phyloP scores from a whole-genome alignment of 2,888 invertebrate genomes.

The Trilocha varians region DNA sequence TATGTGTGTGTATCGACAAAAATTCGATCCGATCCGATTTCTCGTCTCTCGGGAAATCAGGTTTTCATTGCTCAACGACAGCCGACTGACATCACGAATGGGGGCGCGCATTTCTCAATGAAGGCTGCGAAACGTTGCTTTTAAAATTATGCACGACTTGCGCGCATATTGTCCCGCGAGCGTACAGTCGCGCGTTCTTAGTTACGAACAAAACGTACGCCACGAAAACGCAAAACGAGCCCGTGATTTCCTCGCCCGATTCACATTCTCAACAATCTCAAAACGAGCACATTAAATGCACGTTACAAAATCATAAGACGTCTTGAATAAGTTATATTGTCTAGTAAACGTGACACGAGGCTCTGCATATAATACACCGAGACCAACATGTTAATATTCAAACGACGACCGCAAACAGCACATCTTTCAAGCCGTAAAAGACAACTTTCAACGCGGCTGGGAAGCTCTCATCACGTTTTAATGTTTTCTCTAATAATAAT shows the following conservation, averaged over 20 bases:
- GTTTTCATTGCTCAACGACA: slow-evolving; percentile 62
- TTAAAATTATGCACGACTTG: slow-evolving; percentile 66
- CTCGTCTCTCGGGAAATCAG: slow-evolving; percentile 61
- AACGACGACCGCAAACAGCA: background rate
- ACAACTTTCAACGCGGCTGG: background rate
- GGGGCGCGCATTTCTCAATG: slow-evolving; percentile 67
- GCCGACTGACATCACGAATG: slow-evolving; percentile 62
- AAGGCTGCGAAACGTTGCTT: slow-evolving; percentile 64
- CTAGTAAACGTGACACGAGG: too few relatives aligned
- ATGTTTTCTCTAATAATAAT: background rate
- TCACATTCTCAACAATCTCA: too few relatives aligned
- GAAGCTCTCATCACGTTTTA: background rate
- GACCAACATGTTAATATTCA: too few relatives aligned
- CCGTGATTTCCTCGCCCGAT: too few relatives aligned
- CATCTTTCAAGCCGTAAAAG: background rate
- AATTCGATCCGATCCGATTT: slow-evolving; percentile 57
- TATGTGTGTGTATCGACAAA: slow-evolving; percentile 25
- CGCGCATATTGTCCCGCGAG: slow-evolving; percentile 38
- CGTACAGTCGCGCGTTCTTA: background rate
- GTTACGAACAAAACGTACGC: too few relatives aligned
- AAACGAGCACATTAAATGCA: too few relatives aligned
- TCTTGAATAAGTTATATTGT: too few relatives aligned
- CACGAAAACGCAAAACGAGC: too few relatives aligned
- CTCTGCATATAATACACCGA: too few relatives aligned
- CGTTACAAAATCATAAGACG: too few relatives aligned